Evolutionary conservation across 2,113 vertebrate species (phyloP), one percentile per base, ranked within the genome.

Genomic region (Agelaius phoeniceus): DNA sequence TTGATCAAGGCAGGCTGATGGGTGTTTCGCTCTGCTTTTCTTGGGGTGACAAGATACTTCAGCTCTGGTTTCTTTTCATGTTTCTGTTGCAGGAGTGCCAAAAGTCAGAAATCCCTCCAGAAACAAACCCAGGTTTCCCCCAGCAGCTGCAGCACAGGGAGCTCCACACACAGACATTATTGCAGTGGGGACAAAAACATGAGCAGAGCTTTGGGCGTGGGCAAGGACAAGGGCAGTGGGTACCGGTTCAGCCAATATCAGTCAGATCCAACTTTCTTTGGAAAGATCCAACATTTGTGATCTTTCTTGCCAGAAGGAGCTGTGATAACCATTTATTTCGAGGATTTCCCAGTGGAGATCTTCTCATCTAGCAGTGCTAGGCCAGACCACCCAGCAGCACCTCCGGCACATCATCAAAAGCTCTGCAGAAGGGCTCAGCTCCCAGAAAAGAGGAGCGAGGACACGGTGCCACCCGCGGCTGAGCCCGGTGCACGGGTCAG

Each of bases 361-460:
- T 48, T 19, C 51, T 22, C 15, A 61, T 54, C 19, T 46, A 15
- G 2, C 27, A 8, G 6, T 0, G 16, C 44, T 35, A 0, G 2
- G 13, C 30, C 65, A 23, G 78, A 62, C 39, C 78, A 75, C n/a
- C 62, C 52, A 0, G 73, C 87, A 89, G 41, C 84, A 57, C 58
- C 54, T 77, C 24, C 41, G 67, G 51, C 49, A 6, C 85, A 51
- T 2, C 81, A 67, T 4, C 18, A 21, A 27, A 55, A 87, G 28
- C 88, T 69, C 67, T 22, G 19, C 46, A 22, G 3, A 46, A 62
- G 21, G 28, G 54, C 17, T 85, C 51, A 69, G 62, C 78, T 57
- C 74, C 15, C 66, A 21, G 20, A 54, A 8, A 52, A 33, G 0
- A 54, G 44, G 11, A 0, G 0, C 1, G 51, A 62, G 76, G 57